Evolutionary conservation across 2,888 invertebrate species (phyloP).

Genomic region (Apodemia mormo): DNA sequence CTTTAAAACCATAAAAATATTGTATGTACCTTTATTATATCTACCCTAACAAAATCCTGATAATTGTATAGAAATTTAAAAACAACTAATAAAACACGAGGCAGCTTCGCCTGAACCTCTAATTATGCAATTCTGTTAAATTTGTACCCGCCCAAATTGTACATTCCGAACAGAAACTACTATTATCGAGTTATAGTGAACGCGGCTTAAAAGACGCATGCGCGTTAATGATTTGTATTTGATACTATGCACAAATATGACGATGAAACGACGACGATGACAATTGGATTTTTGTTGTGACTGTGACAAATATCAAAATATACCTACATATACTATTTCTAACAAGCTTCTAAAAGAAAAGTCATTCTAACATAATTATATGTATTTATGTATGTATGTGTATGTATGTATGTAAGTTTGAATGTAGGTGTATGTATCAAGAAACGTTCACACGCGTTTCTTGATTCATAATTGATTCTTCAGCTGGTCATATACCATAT

Average conservation of each 20-base stretch:
- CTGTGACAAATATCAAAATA: no score
- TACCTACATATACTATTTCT: no score
- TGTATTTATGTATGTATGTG: no score
- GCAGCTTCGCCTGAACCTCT: constrained; percentile 34
- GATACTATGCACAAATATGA: neutral
- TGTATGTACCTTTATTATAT: neutral
- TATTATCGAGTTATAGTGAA: constrained; percentile 45
- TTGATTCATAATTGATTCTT: no score
- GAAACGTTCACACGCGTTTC: no score
- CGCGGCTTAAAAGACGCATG: constrained; percentile 21
- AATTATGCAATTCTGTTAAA: constrained; percentile 55
- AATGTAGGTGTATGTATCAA: no score
- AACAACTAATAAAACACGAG: constrained; percentile 8
- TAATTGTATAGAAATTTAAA: constrained; percentile 9
- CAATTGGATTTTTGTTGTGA: no score
- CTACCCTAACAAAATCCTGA: neutral
- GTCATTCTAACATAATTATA: no score
- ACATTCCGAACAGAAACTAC: constrained; percentile 49
- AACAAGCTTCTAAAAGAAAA: no score
- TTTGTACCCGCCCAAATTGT: constrained; percentile 49
- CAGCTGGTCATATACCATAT: no score
- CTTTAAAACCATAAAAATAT: neutral
- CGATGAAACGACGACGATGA: no score
- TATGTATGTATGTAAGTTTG: no score
- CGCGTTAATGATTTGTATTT: constrained; percentile 33